phyloP scores from a whole-genome alignment of 2,888 invertebrate genomes.

The Melolontha melolontha region DNA sequence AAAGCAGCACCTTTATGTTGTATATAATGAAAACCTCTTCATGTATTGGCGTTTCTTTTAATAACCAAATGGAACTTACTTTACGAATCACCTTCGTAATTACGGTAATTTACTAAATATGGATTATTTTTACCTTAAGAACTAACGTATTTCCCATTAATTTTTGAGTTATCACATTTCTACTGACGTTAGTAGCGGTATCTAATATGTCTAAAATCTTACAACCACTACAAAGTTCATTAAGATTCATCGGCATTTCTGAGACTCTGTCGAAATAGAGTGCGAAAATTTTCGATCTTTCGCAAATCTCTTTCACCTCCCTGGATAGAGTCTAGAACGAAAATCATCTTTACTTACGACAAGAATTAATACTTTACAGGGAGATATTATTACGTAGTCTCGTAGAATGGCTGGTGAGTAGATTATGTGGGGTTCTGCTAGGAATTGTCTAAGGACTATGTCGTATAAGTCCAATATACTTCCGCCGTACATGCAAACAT shows the following conservation, averaged over 20 bases:
- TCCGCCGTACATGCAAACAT: slow-evolving; percentile 59
- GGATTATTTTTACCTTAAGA: slow-evolving; percentile 14
- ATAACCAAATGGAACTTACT: no score
- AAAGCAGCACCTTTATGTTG: no score
- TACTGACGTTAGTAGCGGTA: slow-evolving; percentile 44
- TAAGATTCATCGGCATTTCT: slow-evolving; percentile 44
- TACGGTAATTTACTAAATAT: no score
- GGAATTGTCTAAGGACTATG: slow-evolving; percentile 55
- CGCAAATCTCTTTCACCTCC: slow-evolving; percentile 56
- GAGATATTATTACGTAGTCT: slow-evolving; percentile 55
- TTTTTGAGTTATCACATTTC: slow-evolving; percentile 33
- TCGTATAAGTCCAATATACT: slow-evolving; percentile 56
- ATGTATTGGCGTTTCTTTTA: no score
- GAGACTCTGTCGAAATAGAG: slow-evolving; percentile 56
- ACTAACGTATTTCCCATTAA: slow-evolving; percentile 33
- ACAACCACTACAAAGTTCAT: slow-evolving; percentile 40
- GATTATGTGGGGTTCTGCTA: slow-evolving; percentile 54
- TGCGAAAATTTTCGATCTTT: slow-evolving; percentile 57
- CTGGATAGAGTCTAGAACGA: slow-evolving; percentile 54
- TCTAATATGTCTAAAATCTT: slow-evolving; percentile 48
- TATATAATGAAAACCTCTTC: no score
- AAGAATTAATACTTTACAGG: slow-evolving; percentile 12
- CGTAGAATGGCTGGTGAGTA: slow-evolving; percentile 55
- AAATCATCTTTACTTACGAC: not conserved
- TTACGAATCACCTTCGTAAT: no score